These are phyloP conservation scores for Drosophila kohkoa DNA, from an alignment of 1,140 invertebrate species.

Conservation along the genomic window DNA sequence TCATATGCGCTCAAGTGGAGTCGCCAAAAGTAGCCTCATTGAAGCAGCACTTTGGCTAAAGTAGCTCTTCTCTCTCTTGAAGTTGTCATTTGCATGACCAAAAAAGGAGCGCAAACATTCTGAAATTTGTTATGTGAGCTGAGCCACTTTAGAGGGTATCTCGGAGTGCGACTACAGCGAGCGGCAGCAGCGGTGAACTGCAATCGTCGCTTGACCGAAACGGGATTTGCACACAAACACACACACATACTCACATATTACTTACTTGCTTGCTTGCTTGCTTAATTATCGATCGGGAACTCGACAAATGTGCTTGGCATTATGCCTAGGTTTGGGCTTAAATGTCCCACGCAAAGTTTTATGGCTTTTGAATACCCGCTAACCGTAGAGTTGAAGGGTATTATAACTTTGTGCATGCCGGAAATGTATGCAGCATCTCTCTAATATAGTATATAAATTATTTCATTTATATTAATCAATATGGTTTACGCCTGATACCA, in stretches of 20 bases:
- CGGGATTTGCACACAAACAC: conserved; percentile 24
- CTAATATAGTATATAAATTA: too few relatives aligned
- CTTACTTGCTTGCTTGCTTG: too few relatives aligned
- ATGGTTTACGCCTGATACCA: too few relatives aligned
- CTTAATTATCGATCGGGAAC: conserved; percentile 32
- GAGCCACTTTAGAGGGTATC: conserved; percentile 9
- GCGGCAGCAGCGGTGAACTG: conserved; percentile 1
- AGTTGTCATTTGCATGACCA: neutral
- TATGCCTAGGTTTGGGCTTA: conserved; percentile 33
- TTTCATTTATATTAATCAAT: too few relatives aligned
- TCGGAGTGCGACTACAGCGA: neutral
- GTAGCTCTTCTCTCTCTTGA: too few relatives aligned
- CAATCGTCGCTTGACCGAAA: conserved; percentile 24
- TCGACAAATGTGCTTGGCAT: conserved; percentile 14
- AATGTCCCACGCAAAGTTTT: conserved; percentile 39
- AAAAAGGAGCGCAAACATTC: neutral
- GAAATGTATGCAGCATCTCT: too few relatives aligned
- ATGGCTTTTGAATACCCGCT: neutral
- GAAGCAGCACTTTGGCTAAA: too few relatives aligned
- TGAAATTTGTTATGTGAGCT: too few relatives aligned
- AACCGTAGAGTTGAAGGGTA: too few relatives aligned
- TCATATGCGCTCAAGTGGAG: too few relatives aligned
- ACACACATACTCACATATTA: neutral
- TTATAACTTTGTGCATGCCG: too few relatives aligned
- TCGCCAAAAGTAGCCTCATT: too few relatives aligned